Evolutionary conservation across 2,113 vertebrate genomes (phyloP).

Genomic region (Ginglymostoma cirratum): DNA sequence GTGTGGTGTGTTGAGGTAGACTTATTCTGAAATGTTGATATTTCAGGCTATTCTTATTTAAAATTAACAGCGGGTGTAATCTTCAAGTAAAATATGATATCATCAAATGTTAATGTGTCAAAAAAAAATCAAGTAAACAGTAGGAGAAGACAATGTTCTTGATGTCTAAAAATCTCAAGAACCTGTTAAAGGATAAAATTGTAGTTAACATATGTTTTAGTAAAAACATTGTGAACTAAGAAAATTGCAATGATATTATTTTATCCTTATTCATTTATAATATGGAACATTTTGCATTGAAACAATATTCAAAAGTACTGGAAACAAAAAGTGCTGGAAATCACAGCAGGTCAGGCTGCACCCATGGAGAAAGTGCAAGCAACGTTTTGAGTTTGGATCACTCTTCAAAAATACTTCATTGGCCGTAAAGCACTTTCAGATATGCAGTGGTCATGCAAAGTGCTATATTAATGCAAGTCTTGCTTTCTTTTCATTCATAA

Average conservation of each 20-base stretch:
- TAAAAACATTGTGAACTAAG: background rate
- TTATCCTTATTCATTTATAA: background rate
- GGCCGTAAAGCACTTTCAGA: too few species aligned
- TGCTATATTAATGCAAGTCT: too few species aligned
- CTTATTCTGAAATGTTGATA: background rate
- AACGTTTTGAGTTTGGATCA: too few species aligned
- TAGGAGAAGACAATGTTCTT: background rate
- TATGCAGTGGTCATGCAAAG: too few species aligned
- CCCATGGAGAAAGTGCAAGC: too few species aligned
- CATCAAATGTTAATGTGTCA: background rate
- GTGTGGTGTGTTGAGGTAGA: background rate
- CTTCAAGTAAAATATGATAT: background rate
- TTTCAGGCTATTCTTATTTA: background rate
- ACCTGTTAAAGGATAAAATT: background rate
- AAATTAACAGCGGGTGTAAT: background rate
- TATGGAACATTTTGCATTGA: background rate
- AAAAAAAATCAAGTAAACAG: background rate
- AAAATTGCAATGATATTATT: background rate
- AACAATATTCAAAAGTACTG: too few species aligned
- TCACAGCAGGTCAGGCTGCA: too few species aligned
- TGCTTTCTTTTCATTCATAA: background rate
- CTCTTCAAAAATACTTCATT: too few species aligned
- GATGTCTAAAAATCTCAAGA: background rate
- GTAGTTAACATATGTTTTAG: background rate
- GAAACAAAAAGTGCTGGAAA: too few species aligned